These are phyloP conservation scores for Cataglyphis altisquamis DNA, from an alignment of 2,888 invertebrate genomes.

Conservation along the genomic window DNA sequence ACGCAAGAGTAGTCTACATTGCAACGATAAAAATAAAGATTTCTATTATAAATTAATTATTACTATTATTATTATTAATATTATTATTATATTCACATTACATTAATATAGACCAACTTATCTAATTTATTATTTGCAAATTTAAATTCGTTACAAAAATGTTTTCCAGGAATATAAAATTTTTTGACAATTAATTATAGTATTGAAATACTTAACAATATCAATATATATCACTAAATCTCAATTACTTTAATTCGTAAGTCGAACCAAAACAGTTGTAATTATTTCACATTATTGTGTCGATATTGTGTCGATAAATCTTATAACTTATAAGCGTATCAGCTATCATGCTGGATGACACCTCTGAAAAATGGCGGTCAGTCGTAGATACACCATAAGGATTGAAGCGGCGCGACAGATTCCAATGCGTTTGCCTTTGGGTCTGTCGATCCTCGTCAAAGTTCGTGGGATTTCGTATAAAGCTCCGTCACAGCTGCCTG, in stretches of 20 bases:
- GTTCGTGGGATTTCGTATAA: constrained; percentile 47
- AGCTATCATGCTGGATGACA: constrained; percentile 37
- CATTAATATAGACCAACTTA: not conserved
- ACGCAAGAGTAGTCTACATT: not conserved
- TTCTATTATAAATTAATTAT: not conserved
- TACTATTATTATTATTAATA: not conserved
- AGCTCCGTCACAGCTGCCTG: constrained; percentile 51
- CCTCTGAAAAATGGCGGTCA: constrained; percentile 68
- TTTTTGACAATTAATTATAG: not conserved
- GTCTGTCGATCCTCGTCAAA: constrained; percentile 70
- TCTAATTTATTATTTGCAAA: constrained; percentile 1
- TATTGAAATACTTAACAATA: not conserved
- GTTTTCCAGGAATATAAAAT: not conserved
- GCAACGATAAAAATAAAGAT: not conserved
- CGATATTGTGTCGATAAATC: constrained; percentile 5
- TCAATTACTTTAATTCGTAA: not conserved
- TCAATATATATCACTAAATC: not conserved
- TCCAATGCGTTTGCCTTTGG: constrained; percentile 72
- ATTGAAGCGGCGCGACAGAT: constrained; percentile 45
- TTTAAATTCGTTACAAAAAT: not conserved
- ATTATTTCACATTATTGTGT: not conserved
- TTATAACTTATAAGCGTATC: constrained; percentile 37
- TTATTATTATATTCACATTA: constrained; percentile 5
- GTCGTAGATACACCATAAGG: constrained; percentile 31
- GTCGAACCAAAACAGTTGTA: not conserved